Conservation (phyloP, 1,140 invertebrate species). For the Drosophila novamexicana region DNA sequence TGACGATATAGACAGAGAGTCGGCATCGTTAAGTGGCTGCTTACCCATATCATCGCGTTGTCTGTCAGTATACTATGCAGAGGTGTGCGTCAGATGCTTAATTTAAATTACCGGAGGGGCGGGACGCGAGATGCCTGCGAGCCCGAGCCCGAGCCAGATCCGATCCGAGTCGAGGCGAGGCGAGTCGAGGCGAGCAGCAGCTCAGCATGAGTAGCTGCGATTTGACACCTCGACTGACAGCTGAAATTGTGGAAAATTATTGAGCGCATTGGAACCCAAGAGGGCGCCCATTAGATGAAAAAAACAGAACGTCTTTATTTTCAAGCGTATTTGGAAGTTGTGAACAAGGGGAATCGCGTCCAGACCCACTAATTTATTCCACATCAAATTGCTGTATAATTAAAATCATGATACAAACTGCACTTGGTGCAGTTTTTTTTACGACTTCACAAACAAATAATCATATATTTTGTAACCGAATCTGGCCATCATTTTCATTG, state of each 20-base stretch:
- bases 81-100: conserved; percentile 82
- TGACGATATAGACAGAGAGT: conserved; percentile 51
- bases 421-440: conserved; percentile 46
- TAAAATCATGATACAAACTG: conserved; percentile 69
- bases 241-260: conserved; percentile 82
- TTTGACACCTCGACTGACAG: conserved; percentile 84
- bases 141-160: not conserved
- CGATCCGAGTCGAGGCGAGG: too few relatives aligned
- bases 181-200: conserved; percentile 6
- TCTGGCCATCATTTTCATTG: conserved; percentile 63
- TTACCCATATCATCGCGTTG: conserved; percentile 80
- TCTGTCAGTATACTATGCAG: conserved; percentile 63
- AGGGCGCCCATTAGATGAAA: conserved; percentile 76
- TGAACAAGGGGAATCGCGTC: conserved; percentile 47
- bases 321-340: conserved; percentile 52
- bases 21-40: conserved; percentile 73
- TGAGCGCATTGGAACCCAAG: conserved; percentile 77
- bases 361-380: conserved; percentile 77
- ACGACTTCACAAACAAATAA: conserved; percentile 72
- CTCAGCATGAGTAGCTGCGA: conserved; percentile 84
- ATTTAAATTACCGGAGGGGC: conserved; percentile 78
- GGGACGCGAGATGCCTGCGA: conserved; percentile 37
- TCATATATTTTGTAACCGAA: conserved; percentile 77
- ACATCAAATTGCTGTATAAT: conserved; percentile 79
- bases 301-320: conserved; percentile 64